Evolutionary conservation across 30 jellyfish, hydroid and myxozoan genomes (phyloP), one percentile per base, ranked within the genome.

Genomic region (Catostylus mosaicus): DNA sequence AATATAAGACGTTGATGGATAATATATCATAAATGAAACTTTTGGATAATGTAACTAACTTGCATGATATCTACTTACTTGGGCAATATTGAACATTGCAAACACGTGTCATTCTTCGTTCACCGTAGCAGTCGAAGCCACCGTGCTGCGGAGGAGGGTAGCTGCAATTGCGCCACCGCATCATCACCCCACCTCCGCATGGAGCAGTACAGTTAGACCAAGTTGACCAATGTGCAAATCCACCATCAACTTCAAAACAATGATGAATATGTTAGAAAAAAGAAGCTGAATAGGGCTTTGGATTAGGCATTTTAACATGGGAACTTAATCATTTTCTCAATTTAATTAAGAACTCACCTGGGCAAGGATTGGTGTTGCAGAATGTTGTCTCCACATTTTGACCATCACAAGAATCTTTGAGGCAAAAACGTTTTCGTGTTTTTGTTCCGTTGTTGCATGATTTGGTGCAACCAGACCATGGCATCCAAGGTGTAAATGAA

Each of bases 221-320:
- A 38, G 22, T 34, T 19, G 83, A 1, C 90, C 90, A 80, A 34
- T 47, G 50, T 3, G 90, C 66, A 23, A 80, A 50, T 37, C 78
- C 90, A 38, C 90, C 90, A 67, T 51, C 48, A 20, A 80, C 90
- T 80, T n/a, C n/a, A n/a, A n/a, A n/a, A n/a, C n/a, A n/a, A n/a
- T n/a, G n/a, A n/a, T n/a, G n/a, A n/a, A n/a, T n/a, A n/a, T n/a
- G n/a, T n/a, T n/a, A n/a, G n/a, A n/a, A n/a, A n/a, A n/a, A n/a
- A n/a, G n/a, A n/a, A n/a, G n/a, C n/a, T n/a, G n/a, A n/a, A n/a
- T n/a, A n/a, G n/a, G n/a, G n/a, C n/a, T n/a, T n/a, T n/a, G n/a
- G n/a, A n/a, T n/a, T n/a, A n/a, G n/a, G n/a, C n/a, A n/a, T n/a
- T n/a, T n/a, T n/a, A n/a, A n/a, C n/a, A n/a, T n/a, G n/a, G n/a